phyloP scores from a whole-genome alignment of 64 coral and sea anemone species.

The Trachythela sp. region DNA sequence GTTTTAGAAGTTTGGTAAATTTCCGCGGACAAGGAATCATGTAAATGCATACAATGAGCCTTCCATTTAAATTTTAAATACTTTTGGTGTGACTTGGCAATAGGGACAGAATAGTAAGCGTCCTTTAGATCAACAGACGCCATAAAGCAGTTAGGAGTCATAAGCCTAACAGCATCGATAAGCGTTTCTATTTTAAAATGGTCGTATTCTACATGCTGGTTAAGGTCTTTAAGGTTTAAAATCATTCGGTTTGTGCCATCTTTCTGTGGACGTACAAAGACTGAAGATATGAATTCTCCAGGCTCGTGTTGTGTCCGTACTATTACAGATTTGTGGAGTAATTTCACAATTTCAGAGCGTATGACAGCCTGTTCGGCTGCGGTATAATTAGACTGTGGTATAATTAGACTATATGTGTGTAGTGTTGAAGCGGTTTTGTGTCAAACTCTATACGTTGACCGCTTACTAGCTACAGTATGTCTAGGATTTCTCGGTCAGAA shows the following conservation, averaged over 20 bases:
- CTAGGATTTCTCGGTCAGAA: constrained; percentile 26
- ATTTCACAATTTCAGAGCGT: background rate
- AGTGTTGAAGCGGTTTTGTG: background rate
- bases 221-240: constrained; percentile 5
- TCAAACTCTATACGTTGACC: constrained; percentile 25
- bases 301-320: background rate
- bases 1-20: background rate
- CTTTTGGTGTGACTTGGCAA: constrained; percentile 11
- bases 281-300: constrained; percentile 14
- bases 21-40: constrained; percentile 26
- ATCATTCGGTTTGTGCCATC: constrained; percentile 19
- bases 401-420: background rate
- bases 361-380: background rate
- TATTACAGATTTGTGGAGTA: constrained; percentile 22
- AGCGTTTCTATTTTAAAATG: constrained; percentile 44
- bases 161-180: background rate
- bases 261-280: constrained; percentile 27
- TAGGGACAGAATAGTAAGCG: constrained; percentile 5
- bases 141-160: constrained; percentile 27
- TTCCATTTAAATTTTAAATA: constrained; percentile 41
- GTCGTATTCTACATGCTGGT: background rate
- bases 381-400: constrained; percentile 8
- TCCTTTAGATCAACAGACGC: too few species aligned
- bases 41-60: constrained; percentile 13
- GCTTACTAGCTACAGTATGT: constrained; percentile 32